A percentile compares a stretch with the other conserved stretches of the same genome.
Evolutionary conservation across 2,888 invertebrate species (phyloP).

Genomic region (Hedychridium roseum): DNA sequence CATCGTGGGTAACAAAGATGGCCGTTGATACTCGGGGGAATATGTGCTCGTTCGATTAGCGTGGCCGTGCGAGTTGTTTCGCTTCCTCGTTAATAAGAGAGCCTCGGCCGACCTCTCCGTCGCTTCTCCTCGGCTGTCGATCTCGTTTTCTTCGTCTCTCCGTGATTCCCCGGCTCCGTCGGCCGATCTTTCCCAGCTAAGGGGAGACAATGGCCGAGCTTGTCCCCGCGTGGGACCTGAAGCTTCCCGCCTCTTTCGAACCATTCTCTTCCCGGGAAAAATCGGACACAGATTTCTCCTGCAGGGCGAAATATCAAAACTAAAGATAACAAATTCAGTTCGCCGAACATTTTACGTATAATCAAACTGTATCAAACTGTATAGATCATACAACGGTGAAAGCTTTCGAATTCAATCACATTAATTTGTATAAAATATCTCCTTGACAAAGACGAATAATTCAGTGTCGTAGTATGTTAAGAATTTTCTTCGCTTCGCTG

Average conservation of each 20-base stretch:
- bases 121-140: slow-evolving; percentile 25
- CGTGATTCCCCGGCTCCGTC: slow-evolving; percentile 17
- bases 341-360: not conserved
- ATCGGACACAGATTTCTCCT: too few relatives aligned
- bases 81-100: slow-evolving; percentile 63
- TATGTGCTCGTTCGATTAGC: slow-evolving; percentile 60
- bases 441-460: too few relatives aligned
- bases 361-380: too few relatives aligned
- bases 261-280: too few relatives aligned
- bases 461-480: too few relatives aligned
- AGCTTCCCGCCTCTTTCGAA: not conserved
- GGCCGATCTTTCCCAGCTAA: slow-evolving; percentile 16
- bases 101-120: slow-evolving; percentile 31
- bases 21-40: slow-evolving; percentile 39
- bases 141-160: slow-evolving; percentile 5
- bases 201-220: slow-evolving; percentile 38
- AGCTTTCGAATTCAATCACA: too few relatives aligned
- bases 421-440: too few relatives aligned
- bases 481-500: too few relatives aligned
- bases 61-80: slow-evolving; percentile 61
- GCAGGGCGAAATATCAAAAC: too few relatives aligned
- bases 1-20: slow-evolving; percentile 47
- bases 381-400: too few relatives aligned
- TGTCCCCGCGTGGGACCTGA: slow-evolving; percentile 43
- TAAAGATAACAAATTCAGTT: not conserved